A percentile compares a stretch with the other conserved stretches of the same genome.
These are phyloP conservation scores for Macrophya alboannulata DNA, from an alignment of 2,888 invertebrate genomes.

Conservation along the genomic window DNA sequence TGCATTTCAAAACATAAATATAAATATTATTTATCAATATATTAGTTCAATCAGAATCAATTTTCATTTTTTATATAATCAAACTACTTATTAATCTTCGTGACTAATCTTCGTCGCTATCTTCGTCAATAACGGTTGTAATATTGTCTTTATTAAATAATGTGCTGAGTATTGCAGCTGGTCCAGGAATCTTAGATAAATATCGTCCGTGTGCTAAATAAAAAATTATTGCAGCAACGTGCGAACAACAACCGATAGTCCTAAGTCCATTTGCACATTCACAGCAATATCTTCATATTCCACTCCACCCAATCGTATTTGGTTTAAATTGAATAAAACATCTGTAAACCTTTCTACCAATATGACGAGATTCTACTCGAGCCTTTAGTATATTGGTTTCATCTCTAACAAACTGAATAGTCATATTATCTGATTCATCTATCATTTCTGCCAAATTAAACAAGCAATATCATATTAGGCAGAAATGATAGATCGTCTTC, in stretches of 20 bases:
- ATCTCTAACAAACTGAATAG: constrained; percentile 60
- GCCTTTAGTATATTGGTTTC: constrained; percentile 42
- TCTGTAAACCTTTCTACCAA: constrained; percentile 51
- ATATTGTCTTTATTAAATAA: constrained; percentile 57
- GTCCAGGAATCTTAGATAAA: constrained; percentile 60
- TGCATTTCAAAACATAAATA: too few relatives aligned
- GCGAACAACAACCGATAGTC: constrained; percentile 60
- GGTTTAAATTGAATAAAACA: constrained; percentile 61
- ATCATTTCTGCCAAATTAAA: too few relatives aligned
- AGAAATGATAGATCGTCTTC: too few relatives aligned
- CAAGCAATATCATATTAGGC: too few relatives aligned
- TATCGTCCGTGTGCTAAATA: constrained; percentile 62
- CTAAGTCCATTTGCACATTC: constrained; percentile 63
- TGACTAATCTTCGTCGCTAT: constrained; percentile 59
- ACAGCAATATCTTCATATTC: constrained; percentile 61
- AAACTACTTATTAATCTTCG: too few relatives aligned
- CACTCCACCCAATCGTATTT: constrained; percentile 57
- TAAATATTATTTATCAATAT: too few relatives aligned
- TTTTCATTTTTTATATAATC: too few relatives aligned
- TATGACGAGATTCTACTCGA: constrained; percentile 55
- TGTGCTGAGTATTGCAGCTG: constrained; percentile 58
- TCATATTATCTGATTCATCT: constrained; percentile 49
- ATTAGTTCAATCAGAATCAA: too few relatives aligned
- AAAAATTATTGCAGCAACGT: constrained; percentile 58
- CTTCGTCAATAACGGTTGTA: constrained; percentile 57